Conservation (phyloP, 2,797 vertebrate species). For the Pseudochirops corinnae region DNA sequence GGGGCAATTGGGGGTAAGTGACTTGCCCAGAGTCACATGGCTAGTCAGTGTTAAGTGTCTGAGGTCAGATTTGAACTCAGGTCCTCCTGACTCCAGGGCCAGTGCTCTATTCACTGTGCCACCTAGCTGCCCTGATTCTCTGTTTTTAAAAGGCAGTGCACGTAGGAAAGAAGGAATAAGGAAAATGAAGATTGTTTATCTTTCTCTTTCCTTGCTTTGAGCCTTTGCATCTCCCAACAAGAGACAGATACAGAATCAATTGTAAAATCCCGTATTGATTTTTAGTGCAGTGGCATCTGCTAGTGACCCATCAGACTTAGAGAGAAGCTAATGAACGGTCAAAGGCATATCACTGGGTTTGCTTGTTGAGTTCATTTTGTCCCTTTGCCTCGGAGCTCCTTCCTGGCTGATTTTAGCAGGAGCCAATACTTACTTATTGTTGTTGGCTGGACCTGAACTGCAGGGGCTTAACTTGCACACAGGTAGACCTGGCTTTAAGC, state of each 20-base stretch:
- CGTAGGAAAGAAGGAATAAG: constrained; percentile 52
- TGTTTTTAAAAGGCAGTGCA: constrained; percentile 66
- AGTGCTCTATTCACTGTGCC: too few species aligned
- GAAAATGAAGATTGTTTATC: constrained; percentile 56
- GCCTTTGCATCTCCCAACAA: constrained; percentile 62
- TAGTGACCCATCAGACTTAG: constrained; percentile 44
- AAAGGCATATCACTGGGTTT: neutral
- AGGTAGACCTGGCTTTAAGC: constrained; percentile 27
- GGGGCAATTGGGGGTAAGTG: too few species aligned
- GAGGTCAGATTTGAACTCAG: too few species aligned
- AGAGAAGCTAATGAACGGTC: constrained; percentile 44
- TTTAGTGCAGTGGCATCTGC: constrained; percentile 49
- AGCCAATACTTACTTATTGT: neutral
- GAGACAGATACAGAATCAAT: constrained; percentile 56
- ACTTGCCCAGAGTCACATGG: too few species aligned
- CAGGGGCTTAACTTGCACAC: neutral
- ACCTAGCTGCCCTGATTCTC: neutral
- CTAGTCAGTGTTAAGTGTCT: too few species aligned
- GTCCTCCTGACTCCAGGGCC: too few species aligned
- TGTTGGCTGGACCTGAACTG: neutral
- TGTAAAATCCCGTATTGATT: constrained; percentile 73
- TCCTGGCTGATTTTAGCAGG: constrained; percentile 31
- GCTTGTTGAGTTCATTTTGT: neutral
- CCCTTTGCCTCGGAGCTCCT: constrained; percentile 25
- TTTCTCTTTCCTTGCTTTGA: constrained; percentile 50